A percentile compares a stretch with the other conserved stretches of the same genome.
Conservation (phyloP, 2,113 vertebrate species). For the Anolis carolinensis region DNA sequence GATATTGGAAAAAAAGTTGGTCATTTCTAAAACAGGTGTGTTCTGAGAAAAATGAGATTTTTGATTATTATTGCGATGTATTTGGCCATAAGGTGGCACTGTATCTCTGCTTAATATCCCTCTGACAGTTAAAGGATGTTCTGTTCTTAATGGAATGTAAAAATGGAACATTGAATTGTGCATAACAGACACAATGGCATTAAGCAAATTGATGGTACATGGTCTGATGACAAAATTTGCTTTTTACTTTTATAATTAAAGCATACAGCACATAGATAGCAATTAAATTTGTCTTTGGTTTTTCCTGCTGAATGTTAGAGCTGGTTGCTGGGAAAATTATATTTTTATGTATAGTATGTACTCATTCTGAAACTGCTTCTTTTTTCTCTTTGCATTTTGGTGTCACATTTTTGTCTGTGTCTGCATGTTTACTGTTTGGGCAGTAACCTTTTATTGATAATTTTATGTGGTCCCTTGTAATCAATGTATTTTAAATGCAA, state of each 20-base stretch:
- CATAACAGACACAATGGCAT: constrained; percentile 51
- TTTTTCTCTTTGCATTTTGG: not conserved
- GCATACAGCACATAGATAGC: constrained; percentile 36
- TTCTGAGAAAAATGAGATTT: not conserved
- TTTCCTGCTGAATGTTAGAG: not conserved
- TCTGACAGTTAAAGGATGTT: constrained; percentile 31
- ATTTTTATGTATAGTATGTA: constrained; percentile 13
- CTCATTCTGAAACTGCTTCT: not conserved
- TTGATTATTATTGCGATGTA: constrained; percentile 19
- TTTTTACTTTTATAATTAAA: constrained; percentile 65
- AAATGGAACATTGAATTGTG: constrained; percentile 62
- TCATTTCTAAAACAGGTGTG: constrained; percentile 9
- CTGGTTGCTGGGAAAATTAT: not conserved
- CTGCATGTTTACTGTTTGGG: not conserved
- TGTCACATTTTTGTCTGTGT: not conserved
- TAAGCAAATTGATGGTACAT: constrained; percentile 47
- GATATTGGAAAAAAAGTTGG: not conserved
- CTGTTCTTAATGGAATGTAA: constrained; percentile 36
- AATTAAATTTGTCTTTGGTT: constrained; percentile 43
- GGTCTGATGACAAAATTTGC: constrained; percentile 53
- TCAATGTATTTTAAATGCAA: not conserved
- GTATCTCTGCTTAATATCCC: constrained; percentile 70
- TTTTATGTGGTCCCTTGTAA: not conserved
- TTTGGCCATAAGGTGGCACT: constrained; percentile 78
- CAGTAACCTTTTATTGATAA: not conserved